phyloP scores from a whole-genome alignment of 2,797 vertebrate genomes.

The Hephaestus fuliginosus region DNA sequence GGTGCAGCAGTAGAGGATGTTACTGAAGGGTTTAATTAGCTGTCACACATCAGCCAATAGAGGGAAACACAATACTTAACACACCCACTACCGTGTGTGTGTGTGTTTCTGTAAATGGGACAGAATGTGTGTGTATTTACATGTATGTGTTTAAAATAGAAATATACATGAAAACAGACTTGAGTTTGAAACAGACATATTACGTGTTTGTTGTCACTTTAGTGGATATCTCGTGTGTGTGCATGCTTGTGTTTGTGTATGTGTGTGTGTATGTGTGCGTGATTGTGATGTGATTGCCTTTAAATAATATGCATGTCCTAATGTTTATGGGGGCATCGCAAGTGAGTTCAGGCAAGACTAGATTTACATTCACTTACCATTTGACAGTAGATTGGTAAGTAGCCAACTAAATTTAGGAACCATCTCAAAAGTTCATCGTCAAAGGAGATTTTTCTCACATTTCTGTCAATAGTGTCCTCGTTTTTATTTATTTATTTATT shows the following conservation, averaged over 20 bases:
- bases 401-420: background rate
- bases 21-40: conserved; percentile 69
- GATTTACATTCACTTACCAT: conserved; percentile 7
- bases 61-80: conserved; percentile 46
- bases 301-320: background rate
- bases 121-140: background rate
- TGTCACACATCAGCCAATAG: conserved; percentile 56
- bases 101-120: background rate
- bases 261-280: background rate
- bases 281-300: background rate
- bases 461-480: background rate
- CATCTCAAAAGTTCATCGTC: background rate
- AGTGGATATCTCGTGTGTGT: background rate
- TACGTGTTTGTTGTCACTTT: background rate
- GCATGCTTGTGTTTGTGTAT: background rate
- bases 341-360: conserved; percentile 11
- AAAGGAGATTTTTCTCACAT: background rate
- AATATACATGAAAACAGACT: background rate
- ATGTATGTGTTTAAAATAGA: conserved; percentile 8
- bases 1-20: conserved; percentile 38
- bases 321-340: background rate
- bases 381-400: conserved; percentile 17
- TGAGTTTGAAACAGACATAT: background rate
- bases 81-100: conserved; percentile 6
- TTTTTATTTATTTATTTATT: background rate